Evolutionary conservation across 1,140 invertebrate species (phyloP).

Genomic region (Drepana arcuata): DNA sequence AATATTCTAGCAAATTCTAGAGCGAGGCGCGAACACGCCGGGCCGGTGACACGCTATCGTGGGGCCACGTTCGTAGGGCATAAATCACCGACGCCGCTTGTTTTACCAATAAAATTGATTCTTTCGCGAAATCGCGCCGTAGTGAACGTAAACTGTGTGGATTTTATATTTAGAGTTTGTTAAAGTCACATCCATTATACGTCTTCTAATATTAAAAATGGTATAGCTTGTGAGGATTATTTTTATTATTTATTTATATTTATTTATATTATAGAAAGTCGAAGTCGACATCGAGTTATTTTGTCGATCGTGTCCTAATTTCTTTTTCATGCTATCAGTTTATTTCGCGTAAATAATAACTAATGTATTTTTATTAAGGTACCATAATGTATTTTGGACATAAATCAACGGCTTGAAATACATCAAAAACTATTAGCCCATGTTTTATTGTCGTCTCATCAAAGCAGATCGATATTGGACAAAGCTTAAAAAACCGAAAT

Average conservation of each 20-base stretch:
- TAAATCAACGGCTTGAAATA: too few relatives aligned
- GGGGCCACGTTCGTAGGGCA: conserved; percentile 41
- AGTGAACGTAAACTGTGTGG: conserved; percentile 18
- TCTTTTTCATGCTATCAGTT: too few relatives aligned
- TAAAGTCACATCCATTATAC: too few relatives aligned
- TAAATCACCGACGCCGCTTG: conserved; percentile 57
- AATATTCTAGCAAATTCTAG: conserved; percentile 55
- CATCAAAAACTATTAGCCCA: too few relatives aligned
- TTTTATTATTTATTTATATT: neutral
- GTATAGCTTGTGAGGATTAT: too few relatives aligned
- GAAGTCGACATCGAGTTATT: too few relatives aligned
- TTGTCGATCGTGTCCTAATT: too few relatives aligned
- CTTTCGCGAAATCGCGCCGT: conserved; percentile 33
- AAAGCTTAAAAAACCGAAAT: conserved; percentile 18
- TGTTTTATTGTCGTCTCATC: conserved; percentile 26
- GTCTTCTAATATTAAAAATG: too few relatives aligned
- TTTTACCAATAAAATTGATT: conserved; percentile 65
- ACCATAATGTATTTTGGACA: too few relatives aligned
- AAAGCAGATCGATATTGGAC: conserved; percentile 15
- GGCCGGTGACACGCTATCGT: conserved; percentile 49
- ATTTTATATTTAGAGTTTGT: conserved; percentile 7
- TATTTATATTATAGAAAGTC: too few relatives aligned
- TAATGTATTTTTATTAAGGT: too few relatives aligned
- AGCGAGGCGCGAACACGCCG: conserved; percentile 42
- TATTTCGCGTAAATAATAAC: too few relatives aligned